Base-by-base conservation (phyloP, 2,113 vertebrate genomes). In the Syngnathus scovelli region DNA sequence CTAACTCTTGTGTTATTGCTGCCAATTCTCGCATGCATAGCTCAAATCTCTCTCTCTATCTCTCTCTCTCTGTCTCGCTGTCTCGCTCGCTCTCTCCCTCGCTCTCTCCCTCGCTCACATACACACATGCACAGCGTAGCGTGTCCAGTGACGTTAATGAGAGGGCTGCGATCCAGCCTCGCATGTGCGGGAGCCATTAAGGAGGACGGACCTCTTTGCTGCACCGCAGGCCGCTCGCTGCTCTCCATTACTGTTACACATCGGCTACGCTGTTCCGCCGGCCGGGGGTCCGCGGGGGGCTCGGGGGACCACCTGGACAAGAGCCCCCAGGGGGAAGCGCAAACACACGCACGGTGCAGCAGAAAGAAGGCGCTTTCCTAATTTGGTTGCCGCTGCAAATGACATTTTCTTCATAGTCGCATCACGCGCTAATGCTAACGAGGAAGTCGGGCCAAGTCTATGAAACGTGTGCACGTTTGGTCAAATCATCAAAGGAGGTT, bases 181-280 rank as follows among this genome's bases (percentile, higher is more conserved):
- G 87, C 87, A 90, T 87, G 84, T 89, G 88, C 74, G 85, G 68
- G 75, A 88, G 85, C 85, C 88, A 86, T 90, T 88, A 88, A 77
- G 77, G 78, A 77, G 68, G 83, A 83, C 76, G 68, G 83, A 83
- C 76, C 83, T 86, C 81, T 81, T 78, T 82, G 84, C 79, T 78
- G 59, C 78, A 82, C 81, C 79, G 80, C 74, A 86, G 79, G 82
- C 81, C 81, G 76, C 83, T 74, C 81, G 76, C 83, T 74, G 67
- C 68, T 70, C 80, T 82, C 76, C 81, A 83, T 86, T 85, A 85
- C 79, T 78, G 83, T 77, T 77, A 74, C 76, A 80, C 78, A 83
- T 73, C 80, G 77, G 74, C 72, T 80, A 70, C 74, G 75, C 68
- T 37, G 43, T 62, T 77, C 38, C 27, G 75, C 75, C 77, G 80